phyloP scores from a whole-genome alignment of 2,888 invertebrate species.

The Bombyx huttoni region DNA sequence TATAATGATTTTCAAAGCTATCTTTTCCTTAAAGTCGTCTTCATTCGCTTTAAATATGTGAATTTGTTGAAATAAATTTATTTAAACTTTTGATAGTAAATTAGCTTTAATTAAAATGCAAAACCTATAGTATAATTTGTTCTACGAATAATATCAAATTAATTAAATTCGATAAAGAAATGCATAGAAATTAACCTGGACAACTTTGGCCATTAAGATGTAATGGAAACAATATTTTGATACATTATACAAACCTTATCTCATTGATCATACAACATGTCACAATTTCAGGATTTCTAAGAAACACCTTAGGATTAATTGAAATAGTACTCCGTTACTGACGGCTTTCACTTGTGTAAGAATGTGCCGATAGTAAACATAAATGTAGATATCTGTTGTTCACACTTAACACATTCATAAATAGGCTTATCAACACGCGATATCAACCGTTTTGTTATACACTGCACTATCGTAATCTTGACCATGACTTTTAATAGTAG shows the following conservation, averaged over 20 bases:
- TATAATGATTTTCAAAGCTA: too few relatives aligned
- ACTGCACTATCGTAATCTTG: constrained; percentile 22
- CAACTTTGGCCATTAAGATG: background rate
- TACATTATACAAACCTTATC: background rate
- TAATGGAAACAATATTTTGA: background rate
- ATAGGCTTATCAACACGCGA: constrained; percentile 27
- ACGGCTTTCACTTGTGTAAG: constrained; percentile 5
- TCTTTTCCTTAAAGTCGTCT: too few relatives aligned
- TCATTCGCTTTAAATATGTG: too few relatives aligned
- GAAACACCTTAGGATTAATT: background rate
- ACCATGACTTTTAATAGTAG: constrained; percentile 13
- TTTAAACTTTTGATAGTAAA: too few relatives aligned
- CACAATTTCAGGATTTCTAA: background rate
- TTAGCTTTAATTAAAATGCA: too few relatives aligned
- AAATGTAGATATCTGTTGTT: constrained; percentile 30
- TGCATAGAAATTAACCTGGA: background rate
- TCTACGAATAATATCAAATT: background rate
- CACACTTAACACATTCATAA: constrained; percentile 25
- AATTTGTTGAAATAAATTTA: too few relatives aligned
- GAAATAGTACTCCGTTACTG: background rate
- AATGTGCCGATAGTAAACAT: constrained; percentile 35
- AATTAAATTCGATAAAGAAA: background rate
- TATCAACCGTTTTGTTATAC: constrained; percentile 18
- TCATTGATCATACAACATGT: background rate
- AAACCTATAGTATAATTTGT: too few relatives aligned